phyloP scores from a whole-genome alignment of 35 echinoderm and acorn worm species.

The Lytechinus variegatus region DNA sequence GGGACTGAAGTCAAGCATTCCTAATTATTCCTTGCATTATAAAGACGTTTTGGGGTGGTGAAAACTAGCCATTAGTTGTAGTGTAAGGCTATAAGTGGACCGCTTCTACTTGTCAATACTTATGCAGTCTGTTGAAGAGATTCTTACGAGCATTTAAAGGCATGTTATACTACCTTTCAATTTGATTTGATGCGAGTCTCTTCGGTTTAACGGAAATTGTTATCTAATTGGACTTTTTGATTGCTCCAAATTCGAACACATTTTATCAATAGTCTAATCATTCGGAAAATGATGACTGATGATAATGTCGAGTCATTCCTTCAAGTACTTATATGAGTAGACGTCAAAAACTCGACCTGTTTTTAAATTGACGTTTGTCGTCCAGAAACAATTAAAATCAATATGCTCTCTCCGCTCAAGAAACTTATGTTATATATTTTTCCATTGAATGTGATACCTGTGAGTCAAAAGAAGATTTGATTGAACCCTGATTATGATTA shows the following conservation, averaged over 20 bases:
- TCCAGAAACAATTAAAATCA: background rate
- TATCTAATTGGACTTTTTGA: background rate
- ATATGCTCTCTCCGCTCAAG: background rate
- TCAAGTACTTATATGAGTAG: background rate
- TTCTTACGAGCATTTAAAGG: slow-evolving; percentile 26
- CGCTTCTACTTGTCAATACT: slow-evolving; percentile 45
- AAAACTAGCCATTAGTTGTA: slow-evolving; percentile 34
- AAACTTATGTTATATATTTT: background rate
- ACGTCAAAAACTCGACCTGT: background rate
- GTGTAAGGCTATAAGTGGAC: background rate
- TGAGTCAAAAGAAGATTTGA: background rate
- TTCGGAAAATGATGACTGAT: background rate
- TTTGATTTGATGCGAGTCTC: background rate
- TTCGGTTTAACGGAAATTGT: background rate
- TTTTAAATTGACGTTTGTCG: background rate
- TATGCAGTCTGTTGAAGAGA: slow-evolving; percentile 18
- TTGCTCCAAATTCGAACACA: background rate
- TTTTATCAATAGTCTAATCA: background rate
- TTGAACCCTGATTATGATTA: background rate
- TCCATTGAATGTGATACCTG: background rate
- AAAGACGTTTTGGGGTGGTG: slow-evolving; percentile 18
- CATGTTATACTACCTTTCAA: background rate
- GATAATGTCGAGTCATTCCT: background rate
- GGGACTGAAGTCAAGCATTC: background rate
- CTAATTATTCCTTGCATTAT: slow-evolving; percentile 37